Evolutionary conservation across 2,797 vertebrate genomes (phyloP).

Genomic region (Chromis chromis): DNA sequence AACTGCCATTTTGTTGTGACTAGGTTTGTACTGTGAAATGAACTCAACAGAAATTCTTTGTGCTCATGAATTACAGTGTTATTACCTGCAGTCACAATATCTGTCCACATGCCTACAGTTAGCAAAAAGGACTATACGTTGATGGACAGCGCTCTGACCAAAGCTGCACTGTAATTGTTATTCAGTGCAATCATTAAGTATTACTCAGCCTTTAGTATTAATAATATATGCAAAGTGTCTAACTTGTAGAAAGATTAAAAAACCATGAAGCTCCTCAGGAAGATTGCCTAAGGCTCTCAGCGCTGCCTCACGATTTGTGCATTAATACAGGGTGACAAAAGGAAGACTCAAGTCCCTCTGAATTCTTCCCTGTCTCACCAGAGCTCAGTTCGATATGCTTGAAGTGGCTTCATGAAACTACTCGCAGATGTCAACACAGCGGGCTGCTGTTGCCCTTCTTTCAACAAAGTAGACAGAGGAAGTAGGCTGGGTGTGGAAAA

Average conservation of each 20-base stretch:
- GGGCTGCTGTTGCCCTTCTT: constrained; percentile 52
- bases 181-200: constrained; percentile 47
- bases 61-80: constrained; percentile 14
- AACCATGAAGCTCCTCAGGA: constrained; percentile 57
- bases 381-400: constrained; percentile 59
- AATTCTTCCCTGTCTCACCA: constrained; percentile 46
- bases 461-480: constrained; percentile 42
- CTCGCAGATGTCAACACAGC: constrained; percentile 51
- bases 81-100: constrained; percentile 40
- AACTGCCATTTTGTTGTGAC: constrained; percentile 68
- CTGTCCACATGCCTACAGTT: constrained; percentile 11
- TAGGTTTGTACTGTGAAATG: constrained; percentile 42
- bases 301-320: constrained; percentile 49
- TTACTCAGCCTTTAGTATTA: constrained; percentile 59
- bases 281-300: constrained; percentile 49
- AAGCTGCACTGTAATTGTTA: constrained; percentile 50
- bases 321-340: constrained; percentile 67
- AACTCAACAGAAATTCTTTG: constrained; percentile 13
- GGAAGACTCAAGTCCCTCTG: constrained; percentile 49
- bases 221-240: constrained; percentile 69
- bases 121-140: constrained; percentile 23
- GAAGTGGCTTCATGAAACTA: constrained; percentile 53
- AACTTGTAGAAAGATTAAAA: constrained; percentile 59
- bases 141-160: constrained; percentile 35
- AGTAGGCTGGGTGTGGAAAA: constrained; percentile 22